Percentiles rank a stretch among this genome's conserved stretches.
phyloP scores from a whole-genome alignment of 2,888 invertebrate species.

The Lithophane leautieri region DNA sequence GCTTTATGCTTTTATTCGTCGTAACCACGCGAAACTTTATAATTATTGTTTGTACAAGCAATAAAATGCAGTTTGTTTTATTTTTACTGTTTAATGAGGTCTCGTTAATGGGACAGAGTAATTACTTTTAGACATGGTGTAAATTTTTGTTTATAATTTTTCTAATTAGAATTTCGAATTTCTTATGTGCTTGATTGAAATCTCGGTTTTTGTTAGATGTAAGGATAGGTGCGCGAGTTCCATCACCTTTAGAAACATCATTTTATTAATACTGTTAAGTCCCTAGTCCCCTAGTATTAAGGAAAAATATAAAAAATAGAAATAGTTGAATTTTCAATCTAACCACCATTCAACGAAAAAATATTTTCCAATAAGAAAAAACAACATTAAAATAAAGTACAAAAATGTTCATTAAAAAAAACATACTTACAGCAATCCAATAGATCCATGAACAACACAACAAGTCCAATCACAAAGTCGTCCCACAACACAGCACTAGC shows the following conservation, averaged over 20 bases:
- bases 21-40: slow-evolving; percentile 59
- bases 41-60: slow-evolving; percentile 52
- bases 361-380: rapidly evolving
- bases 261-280: neutral
- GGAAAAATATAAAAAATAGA: no score
- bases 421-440: slow-evolving; percentile 66
- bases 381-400: neutral
- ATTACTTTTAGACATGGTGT: slow-evolving; percentile 1
- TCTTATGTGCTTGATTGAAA: neutral
- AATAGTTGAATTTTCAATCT: neutral
- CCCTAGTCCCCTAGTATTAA: no score
- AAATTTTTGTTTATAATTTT: neutral
- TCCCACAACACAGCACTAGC: slow-evolving; percentile 65
- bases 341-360: neutral
- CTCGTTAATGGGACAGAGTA: slow-evolving; percentile 11
- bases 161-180: neutral
- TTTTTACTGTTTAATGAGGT: slow-evolving; percentile 22
- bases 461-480: slow-evolving; percentile 77
- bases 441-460: slow-evolving; percentile 70
- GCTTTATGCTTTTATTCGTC: slow-evolving; percentile 55
- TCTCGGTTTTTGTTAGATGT: neutral
- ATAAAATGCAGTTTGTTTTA: slow-evolving; percentile 45
- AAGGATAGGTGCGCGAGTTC: no score
- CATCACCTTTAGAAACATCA: rapidly evolving
- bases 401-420: slow-evolving; percentile 1